Base-by-base conservation (phyloP, 2,113 vertebrate species). In the Oreochromis spilurus region DNA sequence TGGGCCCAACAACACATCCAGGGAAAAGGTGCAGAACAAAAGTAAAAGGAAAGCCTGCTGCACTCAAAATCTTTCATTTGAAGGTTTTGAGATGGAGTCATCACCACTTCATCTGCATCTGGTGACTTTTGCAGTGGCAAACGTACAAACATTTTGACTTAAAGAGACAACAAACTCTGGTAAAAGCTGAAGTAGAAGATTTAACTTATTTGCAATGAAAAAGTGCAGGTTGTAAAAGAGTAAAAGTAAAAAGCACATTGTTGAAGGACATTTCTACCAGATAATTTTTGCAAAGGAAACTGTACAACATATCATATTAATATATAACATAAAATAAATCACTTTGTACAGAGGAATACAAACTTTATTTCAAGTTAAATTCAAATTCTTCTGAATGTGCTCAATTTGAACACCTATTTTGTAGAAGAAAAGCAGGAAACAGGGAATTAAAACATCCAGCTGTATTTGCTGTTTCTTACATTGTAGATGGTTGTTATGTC, bases 41-140 rank as follows among this genome's bases (percentile, higher is more conserved):
- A 70, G 12, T 40, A 2, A 5, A 70, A 29, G 55, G 12, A 57
- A 57, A 67, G 11, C 36, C 10, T 40, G 1, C 62, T 40, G 62
- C 36, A 21, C 62, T 40, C 34, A 67, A 40, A 40, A 2, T 1
- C 62, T n/a, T 24, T 24, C 65, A 70, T 16, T 70, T 70, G 36
- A 40, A 70, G n/a, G 36, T 70, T 4, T 70, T 40, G 36, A 0
- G 36, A 40, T 40, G 19, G 2, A 24, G 19, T 24, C 0, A 43
- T 70, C 2, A 0, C 7, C n/a, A 70, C 38, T 43, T 43, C 38
- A 43, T 43, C 65, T 24, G 38, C n/a, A 26, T 38, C 60, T 43
- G 65, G n/a, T 70, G 36, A 70, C 36, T 70, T 70, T 70, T 43
- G 12, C 11, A 40, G 19, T 40, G 7, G 36, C 62, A 67, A 40